Conservation (phyloP, 2,797 vertebrate genomes). For the Eulemur mongoz region DNA sequence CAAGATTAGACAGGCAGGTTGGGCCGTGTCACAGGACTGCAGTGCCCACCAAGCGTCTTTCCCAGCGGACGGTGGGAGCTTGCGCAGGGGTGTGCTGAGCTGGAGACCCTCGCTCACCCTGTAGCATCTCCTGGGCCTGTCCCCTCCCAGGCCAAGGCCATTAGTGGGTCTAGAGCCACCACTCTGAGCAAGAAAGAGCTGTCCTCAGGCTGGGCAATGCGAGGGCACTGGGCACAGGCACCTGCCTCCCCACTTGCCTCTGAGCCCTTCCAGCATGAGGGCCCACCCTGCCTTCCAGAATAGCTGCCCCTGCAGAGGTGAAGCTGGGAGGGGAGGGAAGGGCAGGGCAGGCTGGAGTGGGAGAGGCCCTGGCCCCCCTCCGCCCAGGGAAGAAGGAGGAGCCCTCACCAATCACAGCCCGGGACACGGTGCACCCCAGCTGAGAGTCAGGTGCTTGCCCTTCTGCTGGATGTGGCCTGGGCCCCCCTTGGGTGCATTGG, state of each 20-base stretch:
- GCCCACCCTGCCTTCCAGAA: not conserved
- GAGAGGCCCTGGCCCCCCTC: not conserved
- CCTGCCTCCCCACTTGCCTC: not conserved
- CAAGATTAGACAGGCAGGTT: no score
- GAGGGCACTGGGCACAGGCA: not conserved
- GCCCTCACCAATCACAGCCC: not conserved
- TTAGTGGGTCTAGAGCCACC: not conserved
- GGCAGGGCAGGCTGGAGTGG: not conserved
- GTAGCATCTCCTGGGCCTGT: no score
- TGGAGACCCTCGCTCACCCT: no score
- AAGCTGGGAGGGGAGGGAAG: not conserved
- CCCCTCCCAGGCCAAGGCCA: not conserved
- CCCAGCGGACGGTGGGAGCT: not conserved
- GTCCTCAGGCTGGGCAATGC: fast-evolving
- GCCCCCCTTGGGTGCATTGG: not conserved
- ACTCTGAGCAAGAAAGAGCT: not conserved
- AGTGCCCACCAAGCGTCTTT: not conserved
- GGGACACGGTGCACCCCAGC: not conserved
- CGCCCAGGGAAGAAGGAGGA: not conserved
- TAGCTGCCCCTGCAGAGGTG: not conserved
- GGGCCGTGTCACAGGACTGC: not conserved
- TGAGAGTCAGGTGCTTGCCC: no score
- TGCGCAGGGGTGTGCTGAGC: not conserved
- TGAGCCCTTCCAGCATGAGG: not conserved
- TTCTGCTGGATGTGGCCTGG: fast-evolving